Evolutionary conservation across 2,113 vertebrate species (phyloP), one percentile per base, ranked within the genome.

Genomic region (Tetraodon nigroviridis): DNA sequence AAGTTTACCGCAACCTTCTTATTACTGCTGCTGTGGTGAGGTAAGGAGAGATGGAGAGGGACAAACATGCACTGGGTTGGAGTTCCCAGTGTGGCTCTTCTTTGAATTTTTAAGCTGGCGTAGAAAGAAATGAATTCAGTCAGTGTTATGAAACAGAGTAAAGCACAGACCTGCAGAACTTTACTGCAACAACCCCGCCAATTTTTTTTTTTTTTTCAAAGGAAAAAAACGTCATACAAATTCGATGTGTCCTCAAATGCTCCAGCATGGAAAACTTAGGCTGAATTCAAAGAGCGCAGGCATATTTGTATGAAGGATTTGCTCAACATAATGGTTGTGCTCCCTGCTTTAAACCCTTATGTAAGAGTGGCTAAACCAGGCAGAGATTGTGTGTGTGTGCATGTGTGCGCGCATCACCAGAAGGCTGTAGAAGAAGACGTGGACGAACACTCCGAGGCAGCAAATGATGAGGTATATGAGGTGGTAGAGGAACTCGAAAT

Each of bases 381-480:
- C 32, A 6, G 4, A 27, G 14, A 12, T 12, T 24, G 18, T 29
- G 45, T 11, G 21, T 27, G 24, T 27, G 24, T 5, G 24, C 7
- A 6, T 27, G 24, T 27, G 24, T 27, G 45, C 21, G 45, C 21
- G 51, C 68, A 12, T 90, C 86, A 98, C 97, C 95, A 99, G 77
- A 74, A 99, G 78, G 64, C 97, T 99, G 78, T 99, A 99, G 78
- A 99, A 99, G 87, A 99, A 99, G 55, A 98, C 95, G 2, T 99
- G 97, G 44, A 94, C 93, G 47, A 97, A 95, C 51, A 99, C 95
- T 13, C 97, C 97, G 87, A 99, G 87, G 55, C 91, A 92, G 40
- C 95, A 99, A 85, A 98, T 98, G 21, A 97, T 89, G 61, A 98
- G 93, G 76, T 99, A 99, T 0, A 96, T 76, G 56, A 99, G 86